Conservation (phyloP, 2,113 vertebrate genomes). For the Oreochromis aureus region DNA sequence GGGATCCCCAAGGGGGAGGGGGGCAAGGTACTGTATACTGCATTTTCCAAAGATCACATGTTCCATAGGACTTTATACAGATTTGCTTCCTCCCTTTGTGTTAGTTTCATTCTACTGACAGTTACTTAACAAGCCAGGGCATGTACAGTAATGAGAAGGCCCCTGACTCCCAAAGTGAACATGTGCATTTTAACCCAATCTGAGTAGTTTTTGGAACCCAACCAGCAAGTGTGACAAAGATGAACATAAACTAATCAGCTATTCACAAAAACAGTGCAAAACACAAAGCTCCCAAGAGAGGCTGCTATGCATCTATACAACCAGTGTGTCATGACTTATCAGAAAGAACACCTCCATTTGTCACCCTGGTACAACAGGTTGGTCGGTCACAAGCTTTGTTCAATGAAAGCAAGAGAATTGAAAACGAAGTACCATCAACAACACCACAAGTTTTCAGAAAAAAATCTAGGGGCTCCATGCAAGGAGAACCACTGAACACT, state of each 20-base stretch:
- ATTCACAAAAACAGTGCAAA: background rate
- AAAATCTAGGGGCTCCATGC: background rate
- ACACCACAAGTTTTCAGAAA: background rate
- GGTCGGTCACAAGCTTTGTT: background rate
- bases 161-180: background rate
- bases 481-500: background rate
- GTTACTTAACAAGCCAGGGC: background rate
- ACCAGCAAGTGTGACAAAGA: background rate
- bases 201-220: background rate
- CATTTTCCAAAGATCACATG: background rate
- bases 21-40: background rate
- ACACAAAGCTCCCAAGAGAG: background rate
- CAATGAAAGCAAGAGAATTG: background rate
- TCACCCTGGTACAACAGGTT: background rate
- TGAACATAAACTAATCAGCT: background rate
- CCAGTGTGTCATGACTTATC: background rate
- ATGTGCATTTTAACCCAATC: background rate
- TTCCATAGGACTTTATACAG: background rate
- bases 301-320: background rate
- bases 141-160: background rate
- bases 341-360: background rate
- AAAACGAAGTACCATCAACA: background rate
- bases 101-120: background rate
- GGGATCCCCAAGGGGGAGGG: background rate
- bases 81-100: background rate